Conservation (phyloP, 92 coral and sea anemone genomes). For the Zoanthus solanderi region DNA sequence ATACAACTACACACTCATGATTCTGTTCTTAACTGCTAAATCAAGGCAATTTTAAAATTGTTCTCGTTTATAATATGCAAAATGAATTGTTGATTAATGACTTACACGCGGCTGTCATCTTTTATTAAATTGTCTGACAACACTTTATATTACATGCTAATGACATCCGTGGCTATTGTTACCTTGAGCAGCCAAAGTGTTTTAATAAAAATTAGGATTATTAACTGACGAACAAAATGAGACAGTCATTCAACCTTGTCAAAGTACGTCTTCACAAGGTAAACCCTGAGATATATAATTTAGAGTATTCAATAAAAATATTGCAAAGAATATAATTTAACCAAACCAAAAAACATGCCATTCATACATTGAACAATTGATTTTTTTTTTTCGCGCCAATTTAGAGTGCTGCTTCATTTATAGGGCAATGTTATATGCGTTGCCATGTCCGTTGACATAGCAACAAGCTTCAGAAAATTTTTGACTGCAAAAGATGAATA, state of each 20-base stretch:
- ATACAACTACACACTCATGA: not conserved
- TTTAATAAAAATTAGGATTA: slow-evolving; percentile 11
- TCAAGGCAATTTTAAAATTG: not conserved
- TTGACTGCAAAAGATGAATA: no score
- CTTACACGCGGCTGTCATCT: not conserved
- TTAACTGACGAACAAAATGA: slow-evolving; percentile 1
- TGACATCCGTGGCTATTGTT: slow-evolving; percentile 22
- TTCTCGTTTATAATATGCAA: not conserved
- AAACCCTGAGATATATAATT: no score
- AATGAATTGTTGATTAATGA: not conserved
- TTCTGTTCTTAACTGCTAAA: not conserved
- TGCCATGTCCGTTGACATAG: no score
- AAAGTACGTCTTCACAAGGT: no score
- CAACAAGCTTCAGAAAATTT: no score
- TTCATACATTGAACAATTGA: no score
- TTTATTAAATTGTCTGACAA: not conserved
- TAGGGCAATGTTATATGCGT: no score
- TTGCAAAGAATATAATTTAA: no score
- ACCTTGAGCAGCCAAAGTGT: not conserved
- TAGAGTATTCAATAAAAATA: no score
- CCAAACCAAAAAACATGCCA: no score
- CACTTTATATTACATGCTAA: not conserved
- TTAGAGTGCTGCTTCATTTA: no score
- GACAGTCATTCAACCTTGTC: not conserved
- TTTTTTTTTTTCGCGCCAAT: no score